Conservation (phyloP, 2,113 vertebrate species). For the Cricetomys ansorgei region DNA sequence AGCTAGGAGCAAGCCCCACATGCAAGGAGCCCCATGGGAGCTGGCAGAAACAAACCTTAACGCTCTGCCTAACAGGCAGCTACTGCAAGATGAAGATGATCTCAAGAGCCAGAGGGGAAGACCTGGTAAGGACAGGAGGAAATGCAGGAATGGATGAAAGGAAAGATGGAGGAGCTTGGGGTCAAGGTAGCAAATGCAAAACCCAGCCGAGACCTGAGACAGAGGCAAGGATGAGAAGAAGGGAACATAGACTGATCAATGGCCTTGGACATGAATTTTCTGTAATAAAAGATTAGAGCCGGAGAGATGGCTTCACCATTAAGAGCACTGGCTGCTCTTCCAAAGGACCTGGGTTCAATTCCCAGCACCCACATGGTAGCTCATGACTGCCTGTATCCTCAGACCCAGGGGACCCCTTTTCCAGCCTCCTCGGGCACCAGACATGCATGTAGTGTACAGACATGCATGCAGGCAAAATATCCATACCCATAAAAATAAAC, state of each 20-base stretch:
- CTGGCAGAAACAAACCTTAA: not conserved
- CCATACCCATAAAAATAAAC: not conserved
- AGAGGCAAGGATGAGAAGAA: not conserved
- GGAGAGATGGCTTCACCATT: not conserved
- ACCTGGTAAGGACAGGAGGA: rapidly evolving
- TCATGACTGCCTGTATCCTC: not conserved
- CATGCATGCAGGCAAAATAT: not conserved
- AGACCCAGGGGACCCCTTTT: not conserved
- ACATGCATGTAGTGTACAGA: not conserved
- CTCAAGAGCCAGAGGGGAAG: not conserved
- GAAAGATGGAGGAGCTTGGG: not conserved
- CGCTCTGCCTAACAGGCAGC: not conserved
- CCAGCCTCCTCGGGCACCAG: not conserved
- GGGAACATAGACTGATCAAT: not conserved
- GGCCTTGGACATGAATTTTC: not conserved
- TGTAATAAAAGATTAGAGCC: not conserved
- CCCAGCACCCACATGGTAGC: not conserved
- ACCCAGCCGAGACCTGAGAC: not conserved
- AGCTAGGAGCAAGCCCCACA: not conserved
- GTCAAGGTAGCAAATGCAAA: not conserved
- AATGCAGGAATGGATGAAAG: too few species aligned
- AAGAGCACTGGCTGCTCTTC: not conserved
- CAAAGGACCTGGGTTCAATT: not conserved
- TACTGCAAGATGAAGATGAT: not conserved
- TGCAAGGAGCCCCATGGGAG: not conserved